These are phyloP conservation scores for Lates japonicus DNA, from an alignment of 2,797 vertebrate genomes.

Conservation along the genomic window DNA sequence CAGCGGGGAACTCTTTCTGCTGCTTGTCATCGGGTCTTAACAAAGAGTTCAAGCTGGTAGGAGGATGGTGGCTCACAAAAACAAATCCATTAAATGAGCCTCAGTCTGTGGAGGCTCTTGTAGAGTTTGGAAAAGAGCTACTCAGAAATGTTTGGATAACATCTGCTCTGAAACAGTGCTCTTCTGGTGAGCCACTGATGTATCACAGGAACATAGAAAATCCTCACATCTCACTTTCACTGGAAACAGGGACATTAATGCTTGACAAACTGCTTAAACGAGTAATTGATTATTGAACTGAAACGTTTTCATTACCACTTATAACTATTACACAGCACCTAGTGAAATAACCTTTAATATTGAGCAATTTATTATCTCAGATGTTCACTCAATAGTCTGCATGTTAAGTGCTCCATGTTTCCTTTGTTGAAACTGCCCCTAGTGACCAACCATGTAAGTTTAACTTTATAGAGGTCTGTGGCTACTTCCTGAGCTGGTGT, in stretches of 20 bases:
- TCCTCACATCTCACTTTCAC: not conserved
- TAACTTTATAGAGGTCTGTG: too few relatives aligned
- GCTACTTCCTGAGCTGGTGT: not conserved
- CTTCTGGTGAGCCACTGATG: not conserved
- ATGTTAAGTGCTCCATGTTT: not conserved
- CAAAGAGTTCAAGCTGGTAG: constrained; percentile 23
- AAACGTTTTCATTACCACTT: not conserved
- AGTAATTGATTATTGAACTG: not conserved
- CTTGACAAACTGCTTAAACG: not conserved
- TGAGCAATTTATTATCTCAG: not conserved
- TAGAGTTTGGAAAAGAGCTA: not conserved
- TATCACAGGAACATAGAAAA: not conserved
- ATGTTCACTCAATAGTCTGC: not conserved
- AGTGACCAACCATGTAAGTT: too few relatives aligned
- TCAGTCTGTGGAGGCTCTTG: not conserved
- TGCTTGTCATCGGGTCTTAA: constrained; percentile 5
- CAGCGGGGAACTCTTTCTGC: constrained; percentile 25
- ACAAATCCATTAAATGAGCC: constrained; percentile 7
- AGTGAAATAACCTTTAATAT: not conserved
- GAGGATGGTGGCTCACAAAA: not conserved
- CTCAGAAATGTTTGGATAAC: not conserved
- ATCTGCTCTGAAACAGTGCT: not conserved
- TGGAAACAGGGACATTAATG: not conserved
- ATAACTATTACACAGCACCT: not conserved
- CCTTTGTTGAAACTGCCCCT: not conserved